Base-by-base conservation (phyloP, 2,797 vertebrate species). In the Hydrolagus colliei region DNA sequence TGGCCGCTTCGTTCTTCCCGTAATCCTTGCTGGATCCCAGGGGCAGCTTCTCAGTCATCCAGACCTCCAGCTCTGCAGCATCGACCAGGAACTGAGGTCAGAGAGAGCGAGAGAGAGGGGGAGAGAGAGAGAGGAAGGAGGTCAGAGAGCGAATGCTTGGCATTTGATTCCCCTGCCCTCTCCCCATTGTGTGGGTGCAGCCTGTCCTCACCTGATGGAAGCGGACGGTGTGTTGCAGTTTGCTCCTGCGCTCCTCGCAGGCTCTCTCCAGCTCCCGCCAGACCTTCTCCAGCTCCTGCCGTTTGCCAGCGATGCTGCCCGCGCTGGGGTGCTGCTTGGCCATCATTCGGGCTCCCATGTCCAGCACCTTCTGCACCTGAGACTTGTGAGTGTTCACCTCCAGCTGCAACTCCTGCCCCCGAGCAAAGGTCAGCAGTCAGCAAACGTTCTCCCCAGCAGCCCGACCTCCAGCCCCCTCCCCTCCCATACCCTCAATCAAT, bases 251-350 rank as follows among this genome's bases (percentile, higher is more conserved):
- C 22, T 88, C 91, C 35, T 91, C 92, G 85, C 96, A 96, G 0
- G 89, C 90, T 41, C 91, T 90, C 87, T 96, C 93, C 80, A 98
- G 93, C 87, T 92, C 93, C 85, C 92, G 90, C 96, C 97, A 98
- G 86, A 88, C 89, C 72, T 82, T 76, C 61, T 88, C 89, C 89
- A 97, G 91, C 72, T 95, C 90, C 62, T 86, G 89, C 86, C 94
- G 95, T 89, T 93, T 95, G 61, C 94, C 90, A 11, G 78, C 86
- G 74, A 96, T 90, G 32, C 92, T 91, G 65, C 89, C 92, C 87
- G 91, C 87, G 1, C 92, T 90, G 62, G 92, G 93, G 87, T 93
- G 92, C 87, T 90, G 91, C 4, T 87, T 89, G 87, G 87, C 89
- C 61, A 90, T 87, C 86, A 97, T 90, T 73, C 87, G 59, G 74